A percentile compares a stretch with the other conserved stretches of the same genome.
Evolutionary conservation across 2,113 vertebrate species (phyloP).

Genomic region (Patagioenas fasciata): DNA sequence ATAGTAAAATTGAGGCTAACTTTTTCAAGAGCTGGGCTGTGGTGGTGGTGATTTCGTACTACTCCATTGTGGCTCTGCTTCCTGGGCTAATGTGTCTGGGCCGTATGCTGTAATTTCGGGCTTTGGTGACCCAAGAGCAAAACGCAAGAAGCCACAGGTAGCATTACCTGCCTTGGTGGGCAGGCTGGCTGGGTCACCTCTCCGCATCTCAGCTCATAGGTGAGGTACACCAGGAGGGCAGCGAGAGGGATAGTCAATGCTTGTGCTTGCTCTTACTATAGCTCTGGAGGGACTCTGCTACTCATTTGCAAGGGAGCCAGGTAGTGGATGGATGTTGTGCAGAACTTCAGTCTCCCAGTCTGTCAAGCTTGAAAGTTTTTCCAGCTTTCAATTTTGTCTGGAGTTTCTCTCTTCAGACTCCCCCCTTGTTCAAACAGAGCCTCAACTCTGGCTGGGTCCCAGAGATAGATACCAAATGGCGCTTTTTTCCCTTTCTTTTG

Average conservation of each 20-base stretch:
- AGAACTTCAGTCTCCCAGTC: conserved; percentile 63
- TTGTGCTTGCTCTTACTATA: not conserved
- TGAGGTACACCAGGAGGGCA: not conserved
- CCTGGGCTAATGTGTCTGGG: not conserved
- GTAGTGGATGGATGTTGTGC: not conserved
- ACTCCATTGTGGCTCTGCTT: not conserved
- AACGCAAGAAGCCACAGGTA: not conserved
- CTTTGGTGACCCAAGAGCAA: not conserved
- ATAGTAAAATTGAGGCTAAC: not conserved
- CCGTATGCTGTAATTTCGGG: not conserved
- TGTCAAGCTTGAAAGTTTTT: conserved; percentile 65
- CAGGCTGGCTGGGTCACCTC: not conserved
- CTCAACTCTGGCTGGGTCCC: conserved; percentile 69
- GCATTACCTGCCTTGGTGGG: not conserved
- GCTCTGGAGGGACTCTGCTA: not conserved
- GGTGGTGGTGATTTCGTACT: not conserved
- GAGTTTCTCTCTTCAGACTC: conserved; percentile 65
- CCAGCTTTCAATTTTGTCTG: conserved; percentile 62
- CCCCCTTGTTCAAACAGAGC: conserved; percentile 61
- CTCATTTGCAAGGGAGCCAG: conserved; percentile 23
- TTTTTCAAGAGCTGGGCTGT: not conserved
- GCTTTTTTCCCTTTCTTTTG: conserved; percentile 73
- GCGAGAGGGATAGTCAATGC: not conserved
- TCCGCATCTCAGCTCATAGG: fast-evolving
- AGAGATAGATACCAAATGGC: conserved; percentile 74